Evolutionary conservation across 2,113 vertebrate species (phyloP), one percentile per base, ranked within the genome.

Genomic region (Upupa epops): DNA sequence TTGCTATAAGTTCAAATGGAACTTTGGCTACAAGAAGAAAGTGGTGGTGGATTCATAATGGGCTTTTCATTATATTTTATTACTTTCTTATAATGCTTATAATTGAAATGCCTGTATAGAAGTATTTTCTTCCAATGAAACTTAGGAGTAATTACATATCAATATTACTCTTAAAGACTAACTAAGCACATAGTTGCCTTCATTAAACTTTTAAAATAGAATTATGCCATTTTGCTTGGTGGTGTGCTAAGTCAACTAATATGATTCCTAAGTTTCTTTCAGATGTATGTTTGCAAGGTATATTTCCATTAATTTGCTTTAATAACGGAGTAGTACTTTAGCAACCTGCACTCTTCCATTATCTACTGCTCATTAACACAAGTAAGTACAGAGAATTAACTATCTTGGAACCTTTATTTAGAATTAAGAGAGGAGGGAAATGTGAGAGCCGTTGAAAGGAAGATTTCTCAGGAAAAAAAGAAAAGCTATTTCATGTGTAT

Each of bases 401-500:
- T 46, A 11, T 40, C 54, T 70, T 71, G 32, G 11, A 86, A 77
- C 5, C 76, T 92, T 71, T 55, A 89, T 90, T 89, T 82, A 84
- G 36, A 89, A 82, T 79, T 90, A 84, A 82, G 40, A 83, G 24
- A 60, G 2, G 6, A 36, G 18, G 26, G 8, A 92, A 95, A 94
- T 0, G 0, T 93, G 90, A 94, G 69, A 94, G 79, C 52, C 71
- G 36, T 91, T 95, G 56, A 88, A 90, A 94, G 21, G 5, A 81
- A 63, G 31, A 68, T 91, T 95, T 95, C 87, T 92, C 92, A 94
- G 64, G 72, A 22, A 84, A 84, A 8, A 81, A 59, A 18, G 5
- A 14, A 34, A 45, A 76, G 7, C 6, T 68, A 40, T 74, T 92
- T 92, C 76, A 64, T 71, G 29, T 86, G 80, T 36, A 60, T 88